Percentiles rank a stretch among this genome's conserved stretches.
These are phyloP conservation scores for Telmatherina bonti DNA, from an alignment of 2,797 vertebrate species.

Conservation along the genomic window DNA sequence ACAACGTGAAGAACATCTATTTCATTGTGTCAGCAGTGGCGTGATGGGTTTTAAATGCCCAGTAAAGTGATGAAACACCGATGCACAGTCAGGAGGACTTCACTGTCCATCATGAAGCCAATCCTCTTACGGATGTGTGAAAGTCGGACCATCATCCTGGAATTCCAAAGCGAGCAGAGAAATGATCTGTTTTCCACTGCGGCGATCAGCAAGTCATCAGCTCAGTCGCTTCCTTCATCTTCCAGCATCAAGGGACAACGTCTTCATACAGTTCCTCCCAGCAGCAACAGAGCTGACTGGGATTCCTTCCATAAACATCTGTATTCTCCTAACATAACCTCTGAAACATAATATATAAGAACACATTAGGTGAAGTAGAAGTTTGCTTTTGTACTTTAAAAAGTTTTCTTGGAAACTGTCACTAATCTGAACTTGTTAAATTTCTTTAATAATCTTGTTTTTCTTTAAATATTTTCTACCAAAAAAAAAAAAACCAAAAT, in stretches of 20 bases:
- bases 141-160: too few relatives aligned
- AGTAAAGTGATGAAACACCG: conserved; percentile 13
- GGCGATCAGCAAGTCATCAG: neutral
- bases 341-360: too few relatives aligned
- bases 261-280: neutral
- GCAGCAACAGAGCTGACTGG: neutral
- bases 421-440: neutral
- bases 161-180: too few relatives aligned
- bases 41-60: conserved; percentile 29
- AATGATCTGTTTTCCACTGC: neutral
- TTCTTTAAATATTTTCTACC: neutral
- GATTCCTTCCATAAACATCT: neutral
- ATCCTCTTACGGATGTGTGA: neutral
- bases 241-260: neutral
- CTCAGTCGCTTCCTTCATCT: neutral
- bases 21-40: conserved; percentile 34
- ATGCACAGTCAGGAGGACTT: neutral
- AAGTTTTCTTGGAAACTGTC: neutral
- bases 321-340: too few relatives aligned
- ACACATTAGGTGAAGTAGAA: too few relatives aligned
- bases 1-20: conserved; percentile 23
- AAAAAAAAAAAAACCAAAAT: neutral
- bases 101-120: too few relatives aligned
- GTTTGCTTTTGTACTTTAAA: too few relatives aligned
- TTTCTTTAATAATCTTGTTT: neutral